Conservation (phyloP, 2,888 invertebrate genomes). For the Biston betularia region DNA sequence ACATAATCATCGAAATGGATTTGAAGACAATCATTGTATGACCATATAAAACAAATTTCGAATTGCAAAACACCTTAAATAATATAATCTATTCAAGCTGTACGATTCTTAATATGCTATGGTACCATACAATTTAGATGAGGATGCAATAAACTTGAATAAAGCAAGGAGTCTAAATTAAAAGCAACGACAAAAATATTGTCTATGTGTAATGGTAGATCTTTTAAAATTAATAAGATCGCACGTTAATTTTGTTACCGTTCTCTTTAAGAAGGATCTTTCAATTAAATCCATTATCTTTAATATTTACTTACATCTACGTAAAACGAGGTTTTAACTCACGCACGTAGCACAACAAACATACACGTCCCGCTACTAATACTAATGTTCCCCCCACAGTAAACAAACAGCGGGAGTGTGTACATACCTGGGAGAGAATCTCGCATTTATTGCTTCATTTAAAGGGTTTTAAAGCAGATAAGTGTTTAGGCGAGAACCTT, state of each 20-base stretch:
- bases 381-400: constrained; percentile 24
- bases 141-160: neutral
- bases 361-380: constrained; percentile 25
- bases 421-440: constrained; percentile 51
- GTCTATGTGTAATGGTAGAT: neutral
- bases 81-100: too few relatives aligned
- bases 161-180: neutral
- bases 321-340: constrained; percentile 24
- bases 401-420: constrained; percentile 42
- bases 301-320: constrained; percentile 3
- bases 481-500: constrained; percentile 67
- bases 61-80: too few relatives aligned
- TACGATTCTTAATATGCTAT: too few relatives aligned
- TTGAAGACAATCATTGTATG: neutral
- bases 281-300: constrained; percentile 18
- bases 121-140: neutral
- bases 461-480: constrained; percentile 74
- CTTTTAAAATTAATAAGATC: too few relatives aligned
- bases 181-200: neutral
- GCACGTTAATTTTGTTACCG: neutral
- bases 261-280: neutral
- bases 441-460: constrained; percentile 78
- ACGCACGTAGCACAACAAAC: constrained; percentile 23
- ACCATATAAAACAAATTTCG: neutral
- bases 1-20: neutral